Evolutionary conservation across 2,888 invertebrate genomes (phyloP).

Genomic region (Himalopsyche kuldschensis): DNA sequence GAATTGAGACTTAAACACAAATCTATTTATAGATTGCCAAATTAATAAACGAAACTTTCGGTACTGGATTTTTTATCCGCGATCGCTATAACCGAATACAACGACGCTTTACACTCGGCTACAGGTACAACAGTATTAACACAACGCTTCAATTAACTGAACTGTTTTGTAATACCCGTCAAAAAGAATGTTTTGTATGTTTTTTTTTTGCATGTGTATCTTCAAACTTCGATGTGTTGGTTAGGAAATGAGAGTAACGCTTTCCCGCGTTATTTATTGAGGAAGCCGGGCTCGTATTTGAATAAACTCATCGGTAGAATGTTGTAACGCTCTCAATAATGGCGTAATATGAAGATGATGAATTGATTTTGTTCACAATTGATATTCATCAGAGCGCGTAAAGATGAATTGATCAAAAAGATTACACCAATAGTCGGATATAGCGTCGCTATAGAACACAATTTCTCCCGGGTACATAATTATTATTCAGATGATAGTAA

Average conservation of each 20-base stretch:
- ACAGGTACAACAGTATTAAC: too few species aligned
- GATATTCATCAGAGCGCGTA: background rate
- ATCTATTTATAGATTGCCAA: too few species aligned
- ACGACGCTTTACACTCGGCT: too few species aligned
- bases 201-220: background rate
- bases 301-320: constrained; percentile 31
- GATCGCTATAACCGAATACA: too few species aligned
- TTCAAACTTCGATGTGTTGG: background rate
- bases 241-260: constrained; percentile 25
- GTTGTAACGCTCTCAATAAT: constrained; percentile 19
- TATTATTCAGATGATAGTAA: background rate
- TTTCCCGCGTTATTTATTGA: constrained; percentile 36
- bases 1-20: too few species aligned
- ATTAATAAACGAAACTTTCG: too few species aligned
- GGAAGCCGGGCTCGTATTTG: constrained; percentile 33
- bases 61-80: too few species aligned
- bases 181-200: background rate
- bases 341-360: constrained; percentile 22
- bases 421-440: background rate
- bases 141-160: too few species aligned
- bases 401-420: background rate
- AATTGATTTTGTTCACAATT: constrained; percentile 2
- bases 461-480: background rate
- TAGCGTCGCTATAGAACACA: too few species aligned
- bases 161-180: too few species aligned